Conservation (phyloP, 2,797 vertebrate genomes). For the Clarias laeviceps region DNA sequence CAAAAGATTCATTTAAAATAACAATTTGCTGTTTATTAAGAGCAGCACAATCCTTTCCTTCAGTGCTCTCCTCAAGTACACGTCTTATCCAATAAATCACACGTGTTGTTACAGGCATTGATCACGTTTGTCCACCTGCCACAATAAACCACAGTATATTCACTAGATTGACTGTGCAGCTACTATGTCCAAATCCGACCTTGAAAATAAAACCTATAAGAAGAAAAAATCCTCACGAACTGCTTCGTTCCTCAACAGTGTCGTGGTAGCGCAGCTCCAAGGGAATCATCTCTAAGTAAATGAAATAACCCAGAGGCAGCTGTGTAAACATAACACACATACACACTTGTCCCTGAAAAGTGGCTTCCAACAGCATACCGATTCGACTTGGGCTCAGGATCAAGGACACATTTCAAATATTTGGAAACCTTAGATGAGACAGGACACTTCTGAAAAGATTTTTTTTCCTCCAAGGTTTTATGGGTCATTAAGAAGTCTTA, state of each 20-base stretch:
- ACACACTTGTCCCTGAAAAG: background rate
- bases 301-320: constrained; percentile 28
- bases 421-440: background rate
- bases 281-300: constrained; percentile 34
- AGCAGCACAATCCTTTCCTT: background rate
- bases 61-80: background rate
- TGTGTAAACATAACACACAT: constrained; percentile 36
- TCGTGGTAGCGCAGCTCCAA: constrained; percentile 13
- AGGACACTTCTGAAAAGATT: background rate
- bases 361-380: constrained; percentile 6
- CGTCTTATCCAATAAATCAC: background rate
- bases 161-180: background rate
- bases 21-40: background rate
- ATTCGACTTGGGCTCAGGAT: background rate
- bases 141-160: background rate
- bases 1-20: background rate
- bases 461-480: background rate
- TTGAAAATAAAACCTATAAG: background rate
- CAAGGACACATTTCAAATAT: constrained; percentile 17
- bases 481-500: background rate
- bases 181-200: background rate
- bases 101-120: background rate
- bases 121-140: background rate
- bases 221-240: background rate
- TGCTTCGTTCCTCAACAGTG: background rate